These are phyloP conservation scores for Platycheirus albimanus DNA, from an alignment of 2,888 invertebrate genomes.

Conservation along the genomic window DNA sequence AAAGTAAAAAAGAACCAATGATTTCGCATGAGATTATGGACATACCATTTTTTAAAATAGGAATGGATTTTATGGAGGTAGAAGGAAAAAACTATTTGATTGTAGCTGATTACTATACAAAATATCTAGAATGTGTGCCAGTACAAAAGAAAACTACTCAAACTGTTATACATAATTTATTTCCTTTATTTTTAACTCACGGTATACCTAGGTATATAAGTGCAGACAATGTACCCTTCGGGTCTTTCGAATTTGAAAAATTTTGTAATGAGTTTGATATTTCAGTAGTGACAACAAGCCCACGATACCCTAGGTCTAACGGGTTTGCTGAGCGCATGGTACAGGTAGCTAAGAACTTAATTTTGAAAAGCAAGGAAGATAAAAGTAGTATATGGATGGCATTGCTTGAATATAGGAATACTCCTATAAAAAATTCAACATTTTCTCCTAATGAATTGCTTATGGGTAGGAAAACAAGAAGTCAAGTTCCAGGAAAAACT, in stretches of 20 bases:
- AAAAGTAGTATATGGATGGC: no score
- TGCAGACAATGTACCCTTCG: no score
- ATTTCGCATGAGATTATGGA: slow-evolving; percentile 18
- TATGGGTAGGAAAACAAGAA: slow-evolving; percentile 18
- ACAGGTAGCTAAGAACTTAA: no score
- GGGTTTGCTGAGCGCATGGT: no score
- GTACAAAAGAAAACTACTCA: slow-evolving; percentile 27
- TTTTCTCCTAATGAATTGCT: not conserved
- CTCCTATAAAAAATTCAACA: not conserved
- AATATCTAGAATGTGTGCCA: no score
- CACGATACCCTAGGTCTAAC: no score
- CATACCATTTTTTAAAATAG: slow-evolving; percentile 71
- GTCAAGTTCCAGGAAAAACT: slow-evolving; percentile 4
- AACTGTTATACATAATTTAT: no score
- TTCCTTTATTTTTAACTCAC: not conserved
- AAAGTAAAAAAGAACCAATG: slow-evolving; percentile 17
- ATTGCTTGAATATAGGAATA: slow-evolving; percentile 1
- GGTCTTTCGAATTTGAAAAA: no score
- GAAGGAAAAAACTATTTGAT: slow-evolving; percentile 69
- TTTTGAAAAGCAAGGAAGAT: no score
- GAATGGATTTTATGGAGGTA: slow-evolving; percentile 75
- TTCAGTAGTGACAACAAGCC: no score
- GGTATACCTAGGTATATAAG: no score
- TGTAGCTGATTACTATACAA: slow-evolving; percentile 68
- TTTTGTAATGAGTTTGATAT: no score